A percentile compares a stretch with the other conserved stretches of the same genome.
phyloP scores from a whole-genome alignment of 2,113 vertebrate species.

The Cinclus mexicanus region DNA sequence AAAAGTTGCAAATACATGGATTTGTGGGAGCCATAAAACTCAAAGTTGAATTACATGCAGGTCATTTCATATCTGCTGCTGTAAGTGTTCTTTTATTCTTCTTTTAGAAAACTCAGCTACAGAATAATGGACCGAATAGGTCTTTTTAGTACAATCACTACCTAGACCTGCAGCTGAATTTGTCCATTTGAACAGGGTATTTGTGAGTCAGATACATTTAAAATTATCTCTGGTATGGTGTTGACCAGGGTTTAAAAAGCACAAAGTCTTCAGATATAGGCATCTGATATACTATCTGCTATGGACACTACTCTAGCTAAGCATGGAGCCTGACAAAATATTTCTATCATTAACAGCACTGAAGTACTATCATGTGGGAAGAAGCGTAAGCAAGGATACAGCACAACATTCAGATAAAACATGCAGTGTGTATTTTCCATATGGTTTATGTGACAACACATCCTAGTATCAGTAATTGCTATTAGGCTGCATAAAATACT shows the following conservation, averaged over 20 bases:
- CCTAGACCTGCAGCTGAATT: neutral
- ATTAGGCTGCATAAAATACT: neutral
- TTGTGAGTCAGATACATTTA: neutral
- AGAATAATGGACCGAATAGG: neutral
- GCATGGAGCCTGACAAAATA: neutral
- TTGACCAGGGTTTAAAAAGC: neutral
- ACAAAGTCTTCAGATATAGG: neutral
- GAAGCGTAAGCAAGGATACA: neutral
- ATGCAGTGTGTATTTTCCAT: neutral
- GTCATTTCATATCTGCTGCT: neutral
- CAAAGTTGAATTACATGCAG: neutral
- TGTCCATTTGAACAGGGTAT: neutral
- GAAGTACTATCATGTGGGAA: neutral
- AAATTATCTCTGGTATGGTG: neutral
- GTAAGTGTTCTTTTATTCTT: neutral
- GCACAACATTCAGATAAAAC: neutral
- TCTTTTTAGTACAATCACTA: neutral
- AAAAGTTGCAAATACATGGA: neutral
- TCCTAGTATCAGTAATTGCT: neutral
- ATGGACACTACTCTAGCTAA: neutral
- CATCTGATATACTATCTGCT: neutral
- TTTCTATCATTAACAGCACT: neutral
- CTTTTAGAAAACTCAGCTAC: neutral
- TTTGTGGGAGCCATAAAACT: neutral
- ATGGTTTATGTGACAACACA: neutral